These are phyloP conservation scores for Antedon mediterranea DNA, from an alignment of 53 echinoderm and acorn worm species.

Conservation along the genomic window DNA sequence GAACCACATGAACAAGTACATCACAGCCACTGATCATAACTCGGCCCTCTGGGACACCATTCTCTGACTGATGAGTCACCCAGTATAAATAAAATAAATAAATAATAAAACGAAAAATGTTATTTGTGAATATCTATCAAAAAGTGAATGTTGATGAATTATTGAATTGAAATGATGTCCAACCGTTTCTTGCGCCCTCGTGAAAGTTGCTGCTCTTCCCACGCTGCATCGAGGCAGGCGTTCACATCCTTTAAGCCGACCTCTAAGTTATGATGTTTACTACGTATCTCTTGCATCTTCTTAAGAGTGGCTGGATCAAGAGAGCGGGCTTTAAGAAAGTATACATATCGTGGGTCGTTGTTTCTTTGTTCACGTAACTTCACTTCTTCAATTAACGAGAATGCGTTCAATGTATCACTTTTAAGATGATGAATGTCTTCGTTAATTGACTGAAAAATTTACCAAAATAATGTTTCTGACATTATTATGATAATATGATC, in stretches of 20 bases:
- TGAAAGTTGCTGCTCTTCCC: slow-evolving; percentile 65
- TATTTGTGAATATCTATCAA: no score
- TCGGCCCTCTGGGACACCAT: no score
- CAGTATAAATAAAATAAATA: background rate
- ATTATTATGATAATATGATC: no score
- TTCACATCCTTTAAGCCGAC: slow-evolving; percentile 58
- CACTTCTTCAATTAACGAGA: slow-evolving; percentile 56
- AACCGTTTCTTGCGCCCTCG: slow-evolving; percentile 15
- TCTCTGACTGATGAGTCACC: no score
- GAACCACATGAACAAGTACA: no score
- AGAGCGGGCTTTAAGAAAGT: slow-evolving; percentile 55
- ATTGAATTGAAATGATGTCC: no score
- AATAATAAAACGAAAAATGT: background rate
- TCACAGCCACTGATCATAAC: no score
- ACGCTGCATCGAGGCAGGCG: slow-evolving; percentile 60
- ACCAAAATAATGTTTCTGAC: no score
- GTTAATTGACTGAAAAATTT: slow-evolving; percentile 52
- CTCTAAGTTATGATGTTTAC: slow-evolving; percentile 53
- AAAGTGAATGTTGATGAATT: no score
- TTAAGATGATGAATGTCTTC: slow-evolving; percentile 77
- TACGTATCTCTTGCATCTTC: slow-evolving; percentile 52
- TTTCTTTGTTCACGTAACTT: slow-evolving; percentile 45
- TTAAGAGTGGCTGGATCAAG: slow-evolving; percentile 65
- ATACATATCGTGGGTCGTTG: slow-evolving; percentile 74
- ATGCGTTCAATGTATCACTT: slow-evolving; percentile 52